Conservation (phyloP, 2,113 vertebrate species). For the Ursus arctos region DNA sequence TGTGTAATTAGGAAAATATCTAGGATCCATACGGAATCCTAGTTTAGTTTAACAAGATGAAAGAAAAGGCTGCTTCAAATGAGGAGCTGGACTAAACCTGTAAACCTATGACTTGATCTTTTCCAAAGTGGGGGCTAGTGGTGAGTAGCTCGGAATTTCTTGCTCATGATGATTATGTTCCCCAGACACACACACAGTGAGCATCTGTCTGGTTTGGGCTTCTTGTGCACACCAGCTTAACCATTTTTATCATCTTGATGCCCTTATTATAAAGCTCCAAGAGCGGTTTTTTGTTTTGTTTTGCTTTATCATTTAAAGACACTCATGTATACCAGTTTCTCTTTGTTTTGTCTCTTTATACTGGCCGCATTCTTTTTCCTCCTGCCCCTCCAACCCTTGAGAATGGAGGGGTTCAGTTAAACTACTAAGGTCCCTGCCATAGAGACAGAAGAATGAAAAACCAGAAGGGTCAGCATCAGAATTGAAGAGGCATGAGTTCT, state of each 20-base stretch:
- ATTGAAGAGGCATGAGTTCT: not conserved
- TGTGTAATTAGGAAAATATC: not conserved
- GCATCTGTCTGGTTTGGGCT: too few relatives aligned
- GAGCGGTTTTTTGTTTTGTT: not conserved
- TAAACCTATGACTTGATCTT: not conserved
- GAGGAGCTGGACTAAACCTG: not conserved
- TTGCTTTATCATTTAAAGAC: not conserved
- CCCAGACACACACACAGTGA: not conserved
- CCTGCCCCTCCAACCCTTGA: not conserved
- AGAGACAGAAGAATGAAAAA: not conserved
- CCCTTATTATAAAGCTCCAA: not conserved
- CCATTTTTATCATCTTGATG: not conserved
- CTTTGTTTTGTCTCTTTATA: not conserved
- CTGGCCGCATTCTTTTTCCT: not conserved
- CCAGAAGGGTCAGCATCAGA: not conserved
- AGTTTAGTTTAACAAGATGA: not conserved
- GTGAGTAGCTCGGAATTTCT: not conserved
- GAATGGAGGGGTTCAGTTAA: not conserved
- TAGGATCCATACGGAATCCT: not conserved
- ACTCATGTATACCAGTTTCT: not conserved
- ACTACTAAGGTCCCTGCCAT: fast-evolving
- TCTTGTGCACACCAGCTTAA: not conserved
- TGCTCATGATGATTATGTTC: not conserved
- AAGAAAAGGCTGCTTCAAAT: not conserved
- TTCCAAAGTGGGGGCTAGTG: not conserved